Conservation (phyloP, 2,888 invertebrate genomes). For the Drosophila bunnanda region DNA sequence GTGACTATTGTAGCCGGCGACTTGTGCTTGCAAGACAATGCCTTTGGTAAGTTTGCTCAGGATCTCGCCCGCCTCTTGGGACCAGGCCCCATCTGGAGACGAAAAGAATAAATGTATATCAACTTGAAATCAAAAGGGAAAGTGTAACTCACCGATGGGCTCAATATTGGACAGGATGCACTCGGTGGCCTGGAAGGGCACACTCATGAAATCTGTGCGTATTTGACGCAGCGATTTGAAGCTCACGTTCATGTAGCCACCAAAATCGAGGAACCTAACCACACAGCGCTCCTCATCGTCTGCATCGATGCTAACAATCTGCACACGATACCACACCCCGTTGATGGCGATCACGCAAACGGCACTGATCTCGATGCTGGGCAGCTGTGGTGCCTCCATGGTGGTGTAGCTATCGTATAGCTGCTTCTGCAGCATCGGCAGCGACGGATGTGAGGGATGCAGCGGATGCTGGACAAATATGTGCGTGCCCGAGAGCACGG, state of each 20-base stretch:
- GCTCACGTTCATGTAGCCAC: conserved; percentile 94
- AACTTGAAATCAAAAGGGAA: too few relatives aligned
- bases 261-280: conserved; percentile 96
- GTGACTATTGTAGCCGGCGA: conserved; percentile 91
- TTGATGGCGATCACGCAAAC: conserved; percentile 93
- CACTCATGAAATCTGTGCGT: conserved; percentile 94
- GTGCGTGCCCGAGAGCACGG: conserved; percentile 93
- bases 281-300: conserved; percentile 86
- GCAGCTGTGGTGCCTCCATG: conserved; percentile 91
- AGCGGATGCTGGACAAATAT: conserved; percentile 98
- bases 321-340: conserved; percentile 95
- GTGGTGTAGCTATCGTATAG: conserved; percentile 93
- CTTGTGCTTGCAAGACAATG: conserved; percentile 94
- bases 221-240: conserved; percentile 94
- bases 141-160: conserved; percentile 88
- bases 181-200: conserved; percentile 99
- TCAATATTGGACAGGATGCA: conserved; percentile 95
- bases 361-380: conserved; percentile 91
- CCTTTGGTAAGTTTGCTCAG: conserved; percentile 93
- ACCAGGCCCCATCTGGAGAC: conserved; percentile 88
- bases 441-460: conserved; percentile 95
- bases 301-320: conserved; percentile 88
- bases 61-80: conserved; percentile 90
- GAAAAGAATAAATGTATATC: background rate
- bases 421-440: conserved; percentile 91